Evolutionary conservation across 2,113 vertebrate genomes (phyloP).

Genomic region (Cryptoleucopteryx plumbea): DNA sequence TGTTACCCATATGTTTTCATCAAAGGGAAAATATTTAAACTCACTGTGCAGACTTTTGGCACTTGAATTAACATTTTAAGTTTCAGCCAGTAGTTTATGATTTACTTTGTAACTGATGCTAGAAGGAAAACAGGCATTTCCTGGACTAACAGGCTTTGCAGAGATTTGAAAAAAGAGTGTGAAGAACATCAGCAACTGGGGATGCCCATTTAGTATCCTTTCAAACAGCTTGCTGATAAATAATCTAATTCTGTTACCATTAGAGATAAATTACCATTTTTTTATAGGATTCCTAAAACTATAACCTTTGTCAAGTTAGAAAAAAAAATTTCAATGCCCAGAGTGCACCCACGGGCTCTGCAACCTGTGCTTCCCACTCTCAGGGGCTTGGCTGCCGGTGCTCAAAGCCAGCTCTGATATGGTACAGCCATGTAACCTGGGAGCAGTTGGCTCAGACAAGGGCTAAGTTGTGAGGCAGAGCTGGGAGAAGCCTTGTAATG

Average conservation of each 20-base stretch:
- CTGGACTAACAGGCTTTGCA: background rate
- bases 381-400: background rate
- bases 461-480: background rate
- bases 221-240: background rate
- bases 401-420: background rate
- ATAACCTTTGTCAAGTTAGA: background rate
- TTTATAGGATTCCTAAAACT: background rate
- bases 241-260: background rate
- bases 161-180: background rate
- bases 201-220: background rate
- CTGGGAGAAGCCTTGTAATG: background rate
- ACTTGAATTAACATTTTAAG: background rate
- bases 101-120: background rate
- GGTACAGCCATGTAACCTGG: background rate
- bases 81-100: background rate
- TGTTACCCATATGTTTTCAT: background rate
- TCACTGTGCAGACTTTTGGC: background rate
- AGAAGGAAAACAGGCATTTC: background rate
- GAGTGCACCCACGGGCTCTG: background rate
- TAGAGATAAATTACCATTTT: background rate
- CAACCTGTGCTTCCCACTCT: rapidly evolving
- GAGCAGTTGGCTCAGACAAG: rapidly evolving
- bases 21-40: background rate
- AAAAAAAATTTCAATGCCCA: rapidly evolving
- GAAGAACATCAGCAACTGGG: background rate